A percentile compares a stretch with the other conserved stretches of the same genome.
Evolutionary conservation across 2,888 invertebrate genomes (phyloP).

Genomic region (Phytoseiulus persimilis): DNA sequence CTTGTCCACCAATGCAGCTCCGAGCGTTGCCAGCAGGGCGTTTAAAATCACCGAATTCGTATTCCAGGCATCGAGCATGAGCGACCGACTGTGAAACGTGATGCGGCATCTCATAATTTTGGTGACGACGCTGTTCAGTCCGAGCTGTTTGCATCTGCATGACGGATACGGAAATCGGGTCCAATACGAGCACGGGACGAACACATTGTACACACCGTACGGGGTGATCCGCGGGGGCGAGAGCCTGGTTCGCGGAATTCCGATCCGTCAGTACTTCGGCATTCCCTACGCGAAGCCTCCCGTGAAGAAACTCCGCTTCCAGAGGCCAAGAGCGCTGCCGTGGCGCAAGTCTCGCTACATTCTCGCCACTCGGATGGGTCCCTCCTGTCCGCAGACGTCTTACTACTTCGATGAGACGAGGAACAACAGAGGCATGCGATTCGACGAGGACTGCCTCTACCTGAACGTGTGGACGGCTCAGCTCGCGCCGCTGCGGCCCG

Average conservation of each 20-base stretch:
- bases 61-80: neutral
- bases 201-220: slow-evolving; percentile 25
- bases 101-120: neutral
- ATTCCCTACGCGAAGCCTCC: slow-evolving; percentile 33
- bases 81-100: neutral
- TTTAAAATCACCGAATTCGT: neutral
- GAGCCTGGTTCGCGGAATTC: neutral
- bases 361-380: slow-evolving; percentile 27
- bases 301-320: slow-evolving; percentile 32
- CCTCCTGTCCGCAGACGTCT: slow-evolving; percentile 17
- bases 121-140: neutral
- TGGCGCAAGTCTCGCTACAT: slow-evolving; percentile 24
- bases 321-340: slow-evolving; percentile 8
- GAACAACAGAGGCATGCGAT: slow-evolving; percentile 20
- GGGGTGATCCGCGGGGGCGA: slow-evolving; percentile 11
- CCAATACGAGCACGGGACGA: neutral
- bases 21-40: neutral
- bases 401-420: slow-evolving; percentile 20
- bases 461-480: slow-evolving; percentile 35
- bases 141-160: neutral
- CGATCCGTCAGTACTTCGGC: slow-evolving; percentile 11
- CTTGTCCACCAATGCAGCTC: too few relatives aligned
- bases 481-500: slow-evolving; percentile 7
- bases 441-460: slow-evolving; percentile 24
- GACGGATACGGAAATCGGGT: neutral